Base-by-base conservation (phyloP, 2,113 vertebrate species). In the Mormoops blainvillei region DNA sequence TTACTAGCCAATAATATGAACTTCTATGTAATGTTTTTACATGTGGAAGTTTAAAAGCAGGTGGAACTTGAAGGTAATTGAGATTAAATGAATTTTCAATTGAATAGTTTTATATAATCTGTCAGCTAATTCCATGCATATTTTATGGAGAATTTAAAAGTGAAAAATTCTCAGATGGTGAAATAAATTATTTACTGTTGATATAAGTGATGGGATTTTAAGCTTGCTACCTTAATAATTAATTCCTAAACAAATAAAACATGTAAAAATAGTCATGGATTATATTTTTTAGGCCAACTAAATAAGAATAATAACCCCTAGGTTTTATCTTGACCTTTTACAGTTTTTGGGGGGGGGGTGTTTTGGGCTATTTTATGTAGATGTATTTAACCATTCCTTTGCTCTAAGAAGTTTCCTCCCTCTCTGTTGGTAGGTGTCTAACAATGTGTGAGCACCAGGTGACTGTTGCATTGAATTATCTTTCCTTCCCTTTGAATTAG, bases 21-120 rank as follows among this genome's bases (percentile, higher is more conserved):
- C 36, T 83, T 92, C 8, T 65, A 56, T 71, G 16, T 38, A 90
- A 93, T 89, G 31, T 76, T 96, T 97, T 96, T 95, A 86, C 65
- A 89, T 95, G 31, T 87, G 48, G 54, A 90, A 89, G 33, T 80
- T 94, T 90, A 56, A 81, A 96, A 97, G 94, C 94, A 97, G 93
- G 87, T 97, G 31, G 48, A 87, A 68, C 77, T 33, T 78, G 68
- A 68, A 94, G 83, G 71, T 45, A 65, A 91, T 50, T 70, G 41
- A 96, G 33, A 96, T 63, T 41, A 91, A 97, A 83, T 88, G 78
- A 96, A 94, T 0, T 1, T 92, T 91, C 96, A 61, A 94, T 96
- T 56, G 7, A 61, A 87, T 83, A 70, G 4, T 43, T 89, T 94
- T 70, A 50, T 45, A 31, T 65, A 68, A 70, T 43, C 41, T 56